Evolutionary conservation across 2,113 vertebrate genomes (phyloP), one percentile per base, ranked within the genome.

Genomic region (Periophthalmodon schlosseri): DNA sequence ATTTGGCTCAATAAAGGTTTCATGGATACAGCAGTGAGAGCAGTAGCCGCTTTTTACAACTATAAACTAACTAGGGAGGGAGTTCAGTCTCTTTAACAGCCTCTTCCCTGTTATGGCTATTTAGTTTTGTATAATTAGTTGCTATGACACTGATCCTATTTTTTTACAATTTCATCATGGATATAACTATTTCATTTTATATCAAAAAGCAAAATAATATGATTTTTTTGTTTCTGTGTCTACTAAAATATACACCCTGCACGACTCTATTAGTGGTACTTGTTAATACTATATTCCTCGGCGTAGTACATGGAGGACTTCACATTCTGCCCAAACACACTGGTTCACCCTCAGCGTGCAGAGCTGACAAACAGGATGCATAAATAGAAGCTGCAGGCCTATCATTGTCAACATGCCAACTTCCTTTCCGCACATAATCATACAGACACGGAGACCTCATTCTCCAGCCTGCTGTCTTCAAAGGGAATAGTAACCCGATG

Each of bases 331-430:
- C 78, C 77, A 86, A 74, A 81, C 49, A 70, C 18, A 82, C 71
- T 68, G 74, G 76, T 80, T 85, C 76, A 81, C 74, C 60, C 58
- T 80, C 69, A 58, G 46, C 69, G 24, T 82, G 65, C 86, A 76
- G 76, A 78, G 77, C 78, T 82, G 87, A 84, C 84, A 89, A 85
- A 83, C 49, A 83, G 70, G 77, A 80, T 84, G 77, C 83, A 86
- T 86, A 83, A 88, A 85, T 85, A 87, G 79, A 82, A 74, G 83
- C 80, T 88, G 71, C 66, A 76, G 83, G 80, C 74, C 80, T 75
- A 83, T 87, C 81, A 81, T 87, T 90, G 88, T 92, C 81, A 88
- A 88, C 72, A 87, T 89, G 79, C 81, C 83, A 82, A 84, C 69
- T 67, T 75, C 70, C 63, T 87, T 73, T 86, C 80, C 77, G 73